These are phyloP conservation scores for Pogoniulus pusillus DNA, from an alignment of 2,797 vertebrate species.

Conservation along the genomic window DNA sequence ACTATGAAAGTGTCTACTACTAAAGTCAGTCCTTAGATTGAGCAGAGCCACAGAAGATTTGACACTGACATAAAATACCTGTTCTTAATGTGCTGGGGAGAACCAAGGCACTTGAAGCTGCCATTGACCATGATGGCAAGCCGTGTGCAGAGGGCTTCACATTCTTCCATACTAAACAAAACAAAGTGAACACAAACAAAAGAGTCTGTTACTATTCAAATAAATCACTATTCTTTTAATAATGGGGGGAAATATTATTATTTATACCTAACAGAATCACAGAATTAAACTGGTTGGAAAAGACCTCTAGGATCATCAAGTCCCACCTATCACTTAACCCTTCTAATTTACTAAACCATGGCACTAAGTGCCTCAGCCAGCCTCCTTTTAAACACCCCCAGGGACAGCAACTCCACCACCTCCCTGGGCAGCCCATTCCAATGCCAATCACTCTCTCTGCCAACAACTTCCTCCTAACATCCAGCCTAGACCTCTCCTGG, in stretches of 20 bases:
- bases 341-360: too few species aligned
- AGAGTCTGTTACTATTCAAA: background rate
- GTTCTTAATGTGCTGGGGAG: conserved; percentile 93
- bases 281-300: too few species aligned
- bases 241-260: background rate
- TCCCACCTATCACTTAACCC: too few species aligned
- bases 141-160: conserved; percentile 89
- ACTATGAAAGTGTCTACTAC: background rate
- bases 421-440: too few species aligned
- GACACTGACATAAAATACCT: conserved; percentile 73
- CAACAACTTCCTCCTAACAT: too few species aligned
- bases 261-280: background rate
- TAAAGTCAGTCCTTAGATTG: background rate
- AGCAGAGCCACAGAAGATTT: background rate
- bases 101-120: conserved; percentile 89
- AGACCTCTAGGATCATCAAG: too few species aligned
- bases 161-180: conserved; percentile 90
- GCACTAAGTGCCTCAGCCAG: too few species aligned
- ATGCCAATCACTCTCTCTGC: too few species aligned
- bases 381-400: too few species aligned
- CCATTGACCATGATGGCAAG: conserved; percentile 93
- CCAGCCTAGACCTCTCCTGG: too few species aligned
- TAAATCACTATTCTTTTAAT: background rate
- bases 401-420: too few species aligned
- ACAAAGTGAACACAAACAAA: background rate